These are phyloP conservation scores for Acromyrmex charruanus DNA, from an alignment of 1,140 invertebrate species.

Conservation along the genomic window DNA sequence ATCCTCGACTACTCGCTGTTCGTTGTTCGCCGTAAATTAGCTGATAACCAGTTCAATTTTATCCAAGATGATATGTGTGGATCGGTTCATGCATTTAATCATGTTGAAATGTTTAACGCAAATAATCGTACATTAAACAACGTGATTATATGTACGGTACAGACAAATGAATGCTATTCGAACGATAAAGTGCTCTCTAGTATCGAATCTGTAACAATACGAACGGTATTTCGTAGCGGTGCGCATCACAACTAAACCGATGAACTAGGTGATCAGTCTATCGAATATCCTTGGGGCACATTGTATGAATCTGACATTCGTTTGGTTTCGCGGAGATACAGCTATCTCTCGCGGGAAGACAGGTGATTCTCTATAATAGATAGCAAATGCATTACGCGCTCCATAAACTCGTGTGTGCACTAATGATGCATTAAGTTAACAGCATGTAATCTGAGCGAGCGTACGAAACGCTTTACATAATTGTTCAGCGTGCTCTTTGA, in stretches of 20 bases:
- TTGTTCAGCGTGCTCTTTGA: conserved; percentile 37
- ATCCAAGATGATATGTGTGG: conserved; percentile 57
- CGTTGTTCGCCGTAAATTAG: conserved; percentile 47
- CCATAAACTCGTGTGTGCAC: conserved; percentile 45
- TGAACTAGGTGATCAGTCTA: conserved; percentile 66
- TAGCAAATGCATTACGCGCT: conserved; percentile 51
- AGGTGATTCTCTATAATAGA: conserved; percentile 59
- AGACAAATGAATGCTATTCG: conserved; percentile 37
- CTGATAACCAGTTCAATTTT: conserved; percentile 52
- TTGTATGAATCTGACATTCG: conserved; percentile 67
- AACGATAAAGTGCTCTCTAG: conserved; percentile 45
- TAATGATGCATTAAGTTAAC: conserved; percentile 53
- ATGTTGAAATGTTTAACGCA: conserved; percentile 59
- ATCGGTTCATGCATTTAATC: conserved; percentile 49
- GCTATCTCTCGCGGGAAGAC: conserved; percentile 63
- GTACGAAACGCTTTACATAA: conserved; percentile 51
- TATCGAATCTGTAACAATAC: conserved; percentile 39
- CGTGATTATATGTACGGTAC: conserved; percentile 22
- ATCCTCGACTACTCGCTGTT: conserved; percentile 40
- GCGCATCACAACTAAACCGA: conserved; percentile 50
- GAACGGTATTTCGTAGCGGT: conserved; percentile 4
- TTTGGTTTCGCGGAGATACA: conserved; percentile 50
- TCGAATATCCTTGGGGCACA: conserved; percentile 71
- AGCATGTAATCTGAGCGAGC: conserved; percentile 12
- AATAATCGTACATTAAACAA: conserved; percentile 60